Base-by-base conservation (phyloP, 2,888 invertebrate species). In the Patella depressa region DNA sequence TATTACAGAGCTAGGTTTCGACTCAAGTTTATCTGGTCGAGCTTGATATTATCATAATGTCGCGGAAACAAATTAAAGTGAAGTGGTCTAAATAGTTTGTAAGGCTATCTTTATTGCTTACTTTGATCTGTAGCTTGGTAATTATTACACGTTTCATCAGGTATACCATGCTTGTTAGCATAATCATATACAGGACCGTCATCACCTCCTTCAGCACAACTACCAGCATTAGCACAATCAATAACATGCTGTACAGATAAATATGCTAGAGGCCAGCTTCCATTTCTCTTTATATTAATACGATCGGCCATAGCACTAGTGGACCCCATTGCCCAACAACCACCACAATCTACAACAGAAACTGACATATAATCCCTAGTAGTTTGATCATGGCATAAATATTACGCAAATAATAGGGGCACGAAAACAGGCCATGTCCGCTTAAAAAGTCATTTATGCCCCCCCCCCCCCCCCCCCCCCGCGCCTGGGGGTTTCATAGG, bases 71-170 rank as follows among this genome's bases (percentile, higher is more conserved):
- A 45, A 45, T 1, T 45, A 45, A 45, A 45, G 9, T 45, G 9
- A 45, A 9, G 45, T 9, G 45, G 45, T 45, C 45, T 45, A 45
- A 9, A 9, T 45, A 45, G 7, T 45, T 45, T 45, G 0, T 9
- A 45, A 45, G 7, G 7, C 7, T 45, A 45, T 45, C 45, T 45
- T 45, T 45, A 65, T 65, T 24, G 76, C 87, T 80, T 80, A 92
- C 91, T 86, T 87, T 92, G 92, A 82, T 92, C 89, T 73, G 89
- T 89, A 34, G 92, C 92, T 81, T 92, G 92, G 82, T 93, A 92
- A 86, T 93, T 93, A 84, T 92, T 93, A 85, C 92, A 92, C 2
- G 92, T 92, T 80, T 92, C 92, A 81, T 92, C 92, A 57, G 91
- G 91, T 55, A 92, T 91, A 73, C 92, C 92, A 74, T 88, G 81